Base-by-base conservation (phyloP, 2,113 vertebrate species). In the Atractosteus spatula region DNA sequence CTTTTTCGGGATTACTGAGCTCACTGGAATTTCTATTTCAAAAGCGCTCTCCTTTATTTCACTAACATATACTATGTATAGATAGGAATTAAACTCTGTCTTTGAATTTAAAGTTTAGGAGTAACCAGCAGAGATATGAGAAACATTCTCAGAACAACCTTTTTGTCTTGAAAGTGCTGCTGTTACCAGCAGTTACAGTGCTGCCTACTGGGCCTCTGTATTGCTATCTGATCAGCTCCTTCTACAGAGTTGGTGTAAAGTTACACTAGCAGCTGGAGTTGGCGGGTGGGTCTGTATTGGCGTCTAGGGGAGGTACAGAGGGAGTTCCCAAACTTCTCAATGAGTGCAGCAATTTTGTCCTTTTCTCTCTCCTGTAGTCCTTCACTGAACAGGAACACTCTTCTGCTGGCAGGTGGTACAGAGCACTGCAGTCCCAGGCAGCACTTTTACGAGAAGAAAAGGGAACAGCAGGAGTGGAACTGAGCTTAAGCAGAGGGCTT, bases 281-380 rank as follows among this genome's bases (percentile, higher is more conserved):
- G 47, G 71, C 4, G 51, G 70, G 73, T 43, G 74, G 70, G 71
- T 12, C 3, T n/a, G 7, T 4, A 47, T 8, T 44, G 43, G 12
- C 54, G 66, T 61, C 67, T 80, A 74, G 44, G 41, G 62, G 74
- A 77, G 64, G 68, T 70, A 69, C 78, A 76, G 80, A 77, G 78
- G 86, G 83, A 84, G 79, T 83, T 85, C 66, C 78, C 66, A 77
- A 86, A 87, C 75, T 79, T 81, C 80, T 83, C 69, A 83, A 80
- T 77, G 78, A 61, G 56, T 62, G 77, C 56, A 13, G 79, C 77
- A 68, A 68, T 76, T 70, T 66, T 70, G 71, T 71, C 79, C 77
- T 56, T 14, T 66, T 16, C 62, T 55, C 74, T 59, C 54, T 55
- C 71, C 73, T 11, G 71, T 66, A 70, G 63, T 75, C 63, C 64